Conservation (phyloP, 1,140 invertebrate species). For the honey bee (Apis mellifera) region Amel_HAv3.1 CM009932.2:6486501-6487000, state of each 20-base stretch:
- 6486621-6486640: constrained; percentile 52
- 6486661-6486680: constrained; percentile 45
- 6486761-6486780: too few relatives aligned
- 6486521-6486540: constrained; percentile 42
- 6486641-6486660: constrained; percentile 60
- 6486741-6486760: not conserved
- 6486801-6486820: too few relatives aligned
- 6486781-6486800: too few relatives aligned
- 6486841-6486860: too few relatives aligned
- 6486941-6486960: too few relatives aligned
- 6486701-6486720: not conserved
- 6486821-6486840: too few relatives aligned
- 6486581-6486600: constrained; percentile 32
- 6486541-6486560: constrained; percentile 15
- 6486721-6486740: not conserved
- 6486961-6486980: too few relatives aligned
- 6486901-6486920: too few relatives aligned
- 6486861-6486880: too few relatives aligned
- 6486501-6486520: constrained; percentile 8
- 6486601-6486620: constrained; percentile 60
- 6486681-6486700: not conserved
- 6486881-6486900: too few relatives aligned
- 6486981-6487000: too few relatives aligned
- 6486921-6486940: too few relatives aligned
- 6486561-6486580: constrained; percentile 55